phyloP scores from a whole-genome alignment of 2,888 invertebrate genomes.

The Entomobrya multifasciata region DNA sequence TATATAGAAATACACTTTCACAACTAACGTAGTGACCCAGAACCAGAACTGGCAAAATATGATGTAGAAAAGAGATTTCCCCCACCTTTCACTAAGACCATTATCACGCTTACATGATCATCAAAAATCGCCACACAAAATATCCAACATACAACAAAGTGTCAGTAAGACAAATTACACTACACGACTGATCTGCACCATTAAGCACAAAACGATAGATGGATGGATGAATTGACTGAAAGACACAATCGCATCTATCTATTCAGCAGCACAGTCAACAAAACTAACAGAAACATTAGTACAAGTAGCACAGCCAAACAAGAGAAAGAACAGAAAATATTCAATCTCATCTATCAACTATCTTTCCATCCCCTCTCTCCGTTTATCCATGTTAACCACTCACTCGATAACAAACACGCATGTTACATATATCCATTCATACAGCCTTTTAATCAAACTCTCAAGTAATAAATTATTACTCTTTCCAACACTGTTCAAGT shows the following conservation, averaged over 20 bases:
- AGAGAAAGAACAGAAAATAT: constrained; percentile 17
- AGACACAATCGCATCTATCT: neutral
- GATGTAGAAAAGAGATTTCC: no score
- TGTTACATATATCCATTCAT: no score
- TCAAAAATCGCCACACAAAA: neutral
- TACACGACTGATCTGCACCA: constrained; percentile 61
- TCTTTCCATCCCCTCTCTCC: constrained; percentile 37
- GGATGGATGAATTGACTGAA: neutral
- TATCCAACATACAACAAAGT: constrained; percentile 7
- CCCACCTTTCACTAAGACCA: neutral
- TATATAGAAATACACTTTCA: neutral
- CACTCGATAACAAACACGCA: no score
- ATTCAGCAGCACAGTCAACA: no score
- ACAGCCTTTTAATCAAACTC: constrained; percentile 53
- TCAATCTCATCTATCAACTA: neutral
- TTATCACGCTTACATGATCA: constrained; percentile 28
- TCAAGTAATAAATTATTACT: constrained; percentile 36
- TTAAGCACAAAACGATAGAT: constrained; percentile 62
- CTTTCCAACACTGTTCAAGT: constrained; percentile 34
- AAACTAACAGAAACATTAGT: neutral
- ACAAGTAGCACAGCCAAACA: no score
- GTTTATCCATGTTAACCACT: constrained; percentile 34
- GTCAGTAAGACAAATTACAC: constrained; percentile 57
- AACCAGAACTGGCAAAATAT: no score
- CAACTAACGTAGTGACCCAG: constrained; percentile 5